phyloP scores from a whole-genome alignment of 64 coral and sea anemone species.

The Catalaphyllia jardinei region DNA sequence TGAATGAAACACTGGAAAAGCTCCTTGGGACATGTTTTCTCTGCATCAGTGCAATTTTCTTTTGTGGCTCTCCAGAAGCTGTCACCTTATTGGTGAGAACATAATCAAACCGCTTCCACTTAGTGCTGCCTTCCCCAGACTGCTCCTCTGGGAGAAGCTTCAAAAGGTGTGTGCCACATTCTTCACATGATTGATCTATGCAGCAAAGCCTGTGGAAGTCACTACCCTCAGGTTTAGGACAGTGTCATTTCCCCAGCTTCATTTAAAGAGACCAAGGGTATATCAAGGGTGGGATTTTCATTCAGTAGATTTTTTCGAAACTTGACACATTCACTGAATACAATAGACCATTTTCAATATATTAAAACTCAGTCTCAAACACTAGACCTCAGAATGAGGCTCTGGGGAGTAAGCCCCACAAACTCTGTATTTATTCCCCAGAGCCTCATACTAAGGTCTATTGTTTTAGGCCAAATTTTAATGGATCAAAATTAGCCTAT shows the following conservation, averaged over 20 bases:
- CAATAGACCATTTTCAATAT: too few relatives aligned
- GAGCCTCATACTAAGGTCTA: too few relatives aligned
- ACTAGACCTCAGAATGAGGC: too few relatives aligned
- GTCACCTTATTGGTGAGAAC: constrained; percentile 18
- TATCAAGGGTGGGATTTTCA: background rate
- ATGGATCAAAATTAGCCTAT: too few relatives aligned
- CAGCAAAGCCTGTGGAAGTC: constrained; percentile 30
- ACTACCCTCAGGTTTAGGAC: constrained; percentile 48
- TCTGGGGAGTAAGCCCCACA: too few relatives aligned
- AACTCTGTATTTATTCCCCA: too few relatives aligned
- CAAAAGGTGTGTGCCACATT: constrained; percentile 45
- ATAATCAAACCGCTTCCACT: constrained; percentile 54
- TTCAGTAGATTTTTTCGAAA: constrained; percentile 39
- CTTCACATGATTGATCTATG: constrained; percentile 18
- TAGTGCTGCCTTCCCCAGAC: background rate
- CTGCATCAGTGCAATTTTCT: constrained; percentile 57
- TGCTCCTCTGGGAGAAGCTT: constrained; percentile 33
- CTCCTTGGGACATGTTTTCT: constrained; percentile 46
- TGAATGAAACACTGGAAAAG: constrained; percentile 61
- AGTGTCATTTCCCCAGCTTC: constrained; percentile 43
- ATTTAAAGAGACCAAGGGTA: background rate
- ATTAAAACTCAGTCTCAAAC: too few relatives aligned
- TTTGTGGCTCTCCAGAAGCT: constrained; percentile 33
- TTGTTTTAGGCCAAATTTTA: too few relatives aligned
- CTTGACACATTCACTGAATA: constrained; percentile 40